Percentiles rank a stretch among this genome's conserved stretches.
Evolutionary conservation across 2,797 vertebrate genomes (phyloP).

Genomic region (Potorous gilbertii): DNA sequence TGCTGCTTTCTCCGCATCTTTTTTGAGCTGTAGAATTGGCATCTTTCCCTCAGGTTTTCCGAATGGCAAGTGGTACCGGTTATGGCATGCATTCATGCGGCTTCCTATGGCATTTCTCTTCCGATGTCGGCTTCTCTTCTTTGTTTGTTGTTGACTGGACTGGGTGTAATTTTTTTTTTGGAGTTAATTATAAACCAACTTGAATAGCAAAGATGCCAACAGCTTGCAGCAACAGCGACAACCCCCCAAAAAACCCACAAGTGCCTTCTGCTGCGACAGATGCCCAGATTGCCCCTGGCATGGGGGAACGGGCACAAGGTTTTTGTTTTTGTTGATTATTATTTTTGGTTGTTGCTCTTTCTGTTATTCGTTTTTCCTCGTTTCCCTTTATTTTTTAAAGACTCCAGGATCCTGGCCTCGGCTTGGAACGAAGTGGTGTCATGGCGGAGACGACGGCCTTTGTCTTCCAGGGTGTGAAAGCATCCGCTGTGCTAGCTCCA

Average conservation of each 20-base stretch:
- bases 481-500: conserved; percentile 85
- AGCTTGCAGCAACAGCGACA: conserved; percentile 71
- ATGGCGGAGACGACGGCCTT: conserved; percentile 88
- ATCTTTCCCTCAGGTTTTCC: conserved; percentile 80
- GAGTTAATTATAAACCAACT: conserved; percentile 86
- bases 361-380: conserved; percentile 80
- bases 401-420: conserved; percentile 84
- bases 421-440: conserved; percentile 84
- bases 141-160: conserved; percentile 86
- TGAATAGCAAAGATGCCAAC: conserved; percentile 83
- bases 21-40: conserved; percentile 79
- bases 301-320: conserved; percentile 79
- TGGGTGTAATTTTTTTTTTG: conserved; percentile 77
- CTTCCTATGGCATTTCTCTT: conserved; percentile 82
- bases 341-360: conserved; percentile 79
- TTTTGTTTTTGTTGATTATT: conserved; percentile 78
- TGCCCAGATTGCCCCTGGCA: conserved; percentile 91
- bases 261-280: conserved; percentile 88
- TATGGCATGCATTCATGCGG: conserved; percentile 77
- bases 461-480: conserved; percentile 88
- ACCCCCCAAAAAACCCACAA: conserved; percentile 45
- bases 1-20: conserved; percentile 68
- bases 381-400: conserved; percentile 79
- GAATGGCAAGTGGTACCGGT: conserved; percentile 81
- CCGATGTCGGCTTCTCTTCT: conserved; percentile 82